A percentile compares a stretch with the other conserved stretches of the same genome.
Evolutionary conservation across 2,113 vertebrate genomes (phyloP).

Genomic region (Stomatorhinus ivindoensis): DNA sequence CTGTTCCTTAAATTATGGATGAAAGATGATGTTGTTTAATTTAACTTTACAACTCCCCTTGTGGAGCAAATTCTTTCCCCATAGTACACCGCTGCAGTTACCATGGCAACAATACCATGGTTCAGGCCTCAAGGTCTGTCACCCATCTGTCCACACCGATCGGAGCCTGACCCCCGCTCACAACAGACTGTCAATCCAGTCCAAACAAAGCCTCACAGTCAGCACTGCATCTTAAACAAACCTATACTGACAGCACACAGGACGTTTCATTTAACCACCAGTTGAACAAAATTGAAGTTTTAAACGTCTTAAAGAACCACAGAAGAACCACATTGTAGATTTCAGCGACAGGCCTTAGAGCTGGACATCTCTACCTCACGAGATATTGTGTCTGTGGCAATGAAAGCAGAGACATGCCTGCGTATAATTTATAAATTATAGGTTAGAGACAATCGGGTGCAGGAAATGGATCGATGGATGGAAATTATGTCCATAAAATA

Average conservation of each 20-base stretch:
- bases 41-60: background rate
- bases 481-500: background rate
- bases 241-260: background rate
- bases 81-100: background rate
- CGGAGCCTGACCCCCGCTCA: background rate
- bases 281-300: background rate
- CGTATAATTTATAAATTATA: background rate
- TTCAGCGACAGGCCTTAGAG: background rate
- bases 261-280: background rate
- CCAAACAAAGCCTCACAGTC: background rate
- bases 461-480: background rate
- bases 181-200: background rate
- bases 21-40: background rate
- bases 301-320: background rate
- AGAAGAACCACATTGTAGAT: background rate
- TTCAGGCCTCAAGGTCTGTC: background rate
- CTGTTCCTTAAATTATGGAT: background rate
- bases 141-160: background rate
- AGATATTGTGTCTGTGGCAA: background rate
- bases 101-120: background rate
- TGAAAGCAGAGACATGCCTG: background rate
- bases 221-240: background rate
- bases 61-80: background rate
- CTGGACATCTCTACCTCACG: background rate
- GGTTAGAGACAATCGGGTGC: background rate